These are phyloP conservation scores for Lutjanus erythropterus DNA, from an alignment of 2,113 vertebrate species.

Conservation along the genomic window DNA sequence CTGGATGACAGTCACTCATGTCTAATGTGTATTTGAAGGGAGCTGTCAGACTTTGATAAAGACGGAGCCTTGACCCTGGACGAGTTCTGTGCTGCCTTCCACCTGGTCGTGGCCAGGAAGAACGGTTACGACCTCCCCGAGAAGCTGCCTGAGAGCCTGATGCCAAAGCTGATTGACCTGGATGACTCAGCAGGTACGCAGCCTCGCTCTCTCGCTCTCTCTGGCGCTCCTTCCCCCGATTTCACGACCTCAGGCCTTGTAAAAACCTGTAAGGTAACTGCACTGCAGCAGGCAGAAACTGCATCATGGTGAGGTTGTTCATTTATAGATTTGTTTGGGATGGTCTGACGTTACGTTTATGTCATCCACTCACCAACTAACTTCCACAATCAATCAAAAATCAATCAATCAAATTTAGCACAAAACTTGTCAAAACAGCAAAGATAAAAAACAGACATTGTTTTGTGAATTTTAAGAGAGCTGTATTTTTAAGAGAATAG, in stretches of 20 bases:
- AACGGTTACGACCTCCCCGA: conserved; percentile 99
- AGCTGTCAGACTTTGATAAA: conserved; percentile 99
- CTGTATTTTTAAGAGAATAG: not conserved
- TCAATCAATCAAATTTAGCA: too few relatives aligned
- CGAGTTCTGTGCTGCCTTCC: conserved; percentile 99
- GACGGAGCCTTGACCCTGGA: conserved; percentile 97
- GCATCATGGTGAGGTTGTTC: too few relatives aligned
- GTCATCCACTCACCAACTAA: not conserved
- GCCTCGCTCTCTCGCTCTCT: not conserved
- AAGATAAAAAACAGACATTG: not conserved
- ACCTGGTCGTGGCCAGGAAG: conserved; percentile 98
- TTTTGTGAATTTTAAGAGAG: not conserved
- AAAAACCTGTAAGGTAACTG: not conserved
- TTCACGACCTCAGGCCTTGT: conserved; percentile 12
- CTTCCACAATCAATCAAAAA: not conserved
- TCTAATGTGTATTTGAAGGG: conserved; percentile 84
- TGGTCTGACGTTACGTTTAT: not conserved
- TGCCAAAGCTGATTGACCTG: conserved; percentile 99
- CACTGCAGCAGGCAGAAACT: not conserved
- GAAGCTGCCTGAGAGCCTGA: conserved; percentile 98
- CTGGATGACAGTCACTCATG: not conserved
- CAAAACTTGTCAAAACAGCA: not conserved
- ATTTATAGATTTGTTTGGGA: not conserved
- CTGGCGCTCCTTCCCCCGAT: not conserved
- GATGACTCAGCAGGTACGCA: conserved; percentile 94